phyloP scores from a whole-genome alignment of 2,888 invertebrate genomes.

The Isotomurus palustris region DNA sequence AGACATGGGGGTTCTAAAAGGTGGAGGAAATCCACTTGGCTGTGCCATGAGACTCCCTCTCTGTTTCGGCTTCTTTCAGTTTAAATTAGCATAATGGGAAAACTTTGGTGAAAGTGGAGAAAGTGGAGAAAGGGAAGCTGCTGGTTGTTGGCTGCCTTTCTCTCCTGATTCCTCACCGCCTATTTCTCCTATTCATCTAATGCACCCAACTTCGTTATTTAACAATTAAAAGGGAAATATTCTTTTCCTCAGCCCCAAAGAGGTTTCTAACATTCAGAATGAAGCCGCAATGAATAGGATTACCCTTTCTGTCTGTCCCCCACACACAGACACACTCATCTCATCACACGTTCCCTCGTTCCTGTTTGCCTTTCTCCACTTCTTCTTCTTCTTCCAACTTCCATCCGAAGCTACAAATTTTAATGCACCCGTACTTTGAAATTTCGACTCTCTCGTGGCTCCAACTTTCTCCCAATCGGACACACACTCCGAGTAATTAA shows the following conservation, averaged over 20 bases:
- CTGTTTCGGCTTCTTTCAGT: conserved; percentile 26
- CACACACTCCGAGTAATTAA: too few relatives aligned
- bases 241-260: conserved; percentile 15
- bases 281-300: conserved; percentile 22
- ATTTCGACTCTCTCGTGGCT: too few relatives aligned
- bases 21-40: conserved; percentile 8
- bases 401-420: too few relatives aligned
- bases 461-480: too few relatives aligned
- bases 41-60: conserved; percentile 19
- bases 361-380: too few relatives aligned
- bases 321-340: conserved; percentile 7
- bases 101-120: too few relatives aligned
- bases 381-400: too few relatives aligned
- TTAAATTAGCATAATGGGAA: conserved; percentile 47
- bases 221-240: conserved; percentile 21
- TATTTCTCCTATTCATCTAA: background rate
- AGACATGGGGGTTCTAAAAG: conserved; percentile 39
- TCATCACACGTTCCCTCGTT: background rate
- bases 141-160: background rate
- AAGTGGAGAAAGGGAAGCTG: too few relatives aligned
- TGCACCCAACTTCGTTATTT: conserved; percentile 9
- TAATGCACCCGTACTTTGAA: too few relatives aligned
- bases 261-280: background rate
- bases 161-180: background rate
- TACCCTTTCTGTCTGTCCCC: conserved; percentile 14